Evolutionary conservation across 2,888 invertebrate genomes (phyloP), one percentile per base, ranked within the genome.

Genomic region (Athetis lepigone): DNA sequence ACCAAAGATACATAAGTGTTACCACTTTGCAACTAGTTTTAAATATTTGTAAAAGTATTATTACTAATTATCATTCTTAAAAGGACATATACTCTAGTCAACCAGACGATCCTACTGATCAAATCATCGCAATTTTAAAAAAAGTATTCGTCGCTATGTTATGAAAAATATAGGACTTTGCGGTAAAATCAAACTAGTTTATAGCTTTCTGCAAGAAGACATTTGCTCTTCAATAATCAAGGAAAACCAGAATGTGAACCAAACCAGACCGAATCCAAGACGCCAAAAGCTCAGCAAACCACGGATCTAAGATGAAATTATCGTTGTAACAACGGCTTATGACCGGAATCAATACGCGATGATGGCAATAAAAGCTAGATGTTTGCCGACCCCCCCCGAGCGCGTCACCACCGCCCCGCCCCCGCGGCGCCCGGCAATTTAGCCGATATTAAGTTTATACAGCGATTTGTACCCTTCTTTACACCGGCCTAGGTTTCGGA

Each of bases 401-500:
- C 71, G 18, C 62, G 71, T 66, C 73, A 59, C 64, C 73, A 63
- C 50, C 70, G 72, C 59, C 66, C 78, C 65, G 70, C 65, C 77
- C 84, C 85, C 80, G 86, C 85, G 86, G 85, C 84, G 88, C 88
- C 70, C 87, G 85, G 83, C 91, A 90, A 91, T 92, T 92, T 91
- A 89, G 88, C 86, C 93, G 93, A 92, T 93, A 93, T 93, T 93
- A 92, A 92, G 93, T 93, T 93, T 93, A 93, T 93, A 90, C 90
- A 92, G 91, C 92, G 93, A 93, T 92, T 92, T 92, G 92, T 92
- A 90, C 92, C 92, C 92, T 92, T 90, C 91, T 91, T 92, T 90
- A 91, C 91, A 90, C 88, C 88, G 88, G 81, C 77, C 72, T 68
- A 75, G 69, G 51, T 62, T 54, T 69, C 58, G 72, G 79, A 39